These are phyloP conservation scores for Phasianus colchicus DNA, from an alignment of 2,113 vertebrate species.

Conservation along the genomic window DNA sequence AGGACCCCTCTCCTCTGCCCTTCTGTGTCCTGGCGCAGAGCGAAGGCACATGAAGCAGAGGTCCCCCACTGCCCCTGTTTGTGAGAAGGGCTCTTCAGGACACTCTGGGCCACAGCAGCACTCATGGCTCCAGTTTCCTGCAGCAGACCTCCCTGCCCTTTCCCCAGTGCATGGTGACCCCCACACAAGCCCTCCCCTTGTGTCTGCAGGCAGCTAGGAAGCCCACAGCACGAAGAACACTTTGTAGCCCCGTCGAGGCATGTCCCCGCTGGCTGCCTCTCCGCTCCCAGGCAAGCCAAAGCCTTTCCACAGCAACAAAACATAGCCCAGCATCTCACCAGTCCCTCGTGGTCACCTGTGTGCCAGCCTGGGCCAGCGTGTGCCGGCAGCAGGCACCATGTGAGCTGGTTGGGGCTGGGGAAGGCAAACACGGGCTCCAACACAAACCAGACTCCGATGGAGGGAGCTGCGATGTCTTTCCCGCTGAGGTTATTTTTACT, in stretches of 20 bases:
- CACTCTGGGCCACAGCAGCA: accelerated
- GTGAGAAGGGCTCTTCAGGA: background rate
- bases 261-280: accelerated
- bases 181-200: background rate
- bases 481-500: constrained; percentile 64
- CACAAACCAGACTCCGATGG: constrained; percentile 27
- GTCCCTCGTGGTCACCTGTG: background rate
- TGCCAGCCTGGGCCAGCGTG: background rate
- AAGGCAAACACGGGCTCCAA: constrained; percentile 18
- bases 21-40: background rate
- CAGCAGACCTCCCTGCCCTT: background rate
- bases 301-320: background rate
- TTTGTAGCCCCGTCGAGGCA: background rate
- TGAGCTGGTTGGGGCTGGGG: constrained; percentile 23
- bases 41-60: background rate
- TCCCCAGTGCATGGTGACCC: background rate
- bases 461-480: constrained; percentile 49
- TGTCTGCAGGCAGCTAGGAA: background rate
- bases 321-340: background rate
- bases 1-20: background rate
- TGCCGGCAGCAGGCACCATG: background rate
- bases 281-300: background rate
- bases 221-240: background rate
- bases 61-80: accelerated
- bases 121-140: background rate